Conservation (phyloP, 1,140 invertebrate species). For the Eubasilissa regina region DNA sequence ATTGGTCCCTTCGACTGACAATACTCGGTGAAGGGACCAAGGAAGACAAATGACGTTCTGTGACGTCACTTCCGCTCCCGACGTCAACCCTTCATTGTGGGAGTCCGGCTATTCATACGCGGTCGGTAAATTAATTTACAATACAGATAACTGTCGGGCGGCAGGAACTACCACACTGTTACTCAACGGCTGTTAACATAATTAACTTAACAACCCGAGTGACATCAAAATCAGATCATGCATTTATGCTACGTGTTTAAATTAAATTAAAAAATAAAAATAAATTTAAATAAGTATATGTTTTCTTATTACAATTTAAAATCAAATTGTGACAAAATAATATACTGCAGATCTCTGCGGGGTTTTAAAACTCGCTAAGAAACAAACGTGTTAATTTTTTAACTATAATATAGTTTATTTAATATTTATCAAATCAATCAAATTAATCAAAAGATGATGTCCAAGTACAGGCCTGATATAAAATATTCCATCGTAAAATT, state of each 20-base stretch:
- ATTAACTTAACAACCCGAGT: not conserved
- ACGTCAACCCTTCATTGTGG: slow-evolving; percentile 50
- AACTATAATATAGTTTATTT: too few relatives aligned
- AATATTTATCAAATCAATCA: too few relatives aligned
- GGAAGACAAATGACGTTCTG: slow-evolving; percentile 52
- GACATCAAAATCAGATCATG: not conserved
- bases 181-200: not conserved
- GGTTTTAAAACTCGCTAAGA: too few relatives aligned
- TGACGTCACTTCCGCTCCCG: slow-evolving; percentile 49
- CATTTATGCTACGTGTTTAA: too few relatives aligned
- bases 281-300: too few relatives aligned
- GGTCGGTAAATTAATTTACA: slow-evolving; percentile 56
- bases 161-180: not conserved
- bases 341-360: too few relatives aligned
- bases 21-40: slow-evolving; percentile 34
- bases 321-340: too few relatives aligned
- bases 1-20: slow-evolving; percentile 44
- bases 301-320: not conserved
- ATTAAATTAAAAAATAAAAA: too few relatives aligned
- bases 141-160: slow-evolving; percentile 35
- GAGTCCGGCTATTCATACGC: slow-evolving; percentile 37
- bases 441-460: too few relatives aligned
- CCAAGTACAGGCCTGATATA: too few relatives aligned
- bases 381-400: too few relatives aligned
- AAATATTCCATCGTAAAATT: too few relatives aligned